Evolutionary conservation across 2,113 vertebrate genomes (phyloP).

Genomic region (Phylloscopus trochiloides): DNA sequence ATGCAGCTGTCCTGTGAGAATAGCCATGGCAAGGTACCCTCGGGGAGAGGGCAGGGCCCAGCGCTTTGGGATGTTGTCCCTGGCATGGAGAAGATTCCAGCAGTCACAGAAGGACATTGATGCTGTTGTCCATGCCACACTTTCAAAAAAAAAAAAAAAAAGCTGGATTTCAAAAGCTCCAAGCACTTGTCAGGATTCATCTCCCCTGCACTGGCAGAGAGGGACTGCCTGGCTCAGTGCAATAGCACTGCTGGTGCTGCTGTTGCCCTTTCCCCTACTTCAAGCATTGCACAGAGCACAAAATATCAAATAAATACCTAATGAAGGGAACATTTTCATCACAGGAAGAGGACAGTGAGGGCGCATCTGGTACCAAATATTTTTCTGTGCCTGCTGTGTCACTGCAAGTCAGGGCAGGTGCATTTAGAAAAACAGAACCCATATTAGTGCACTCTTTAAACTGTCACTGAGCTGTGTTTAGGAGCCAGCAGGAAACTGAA

Average conservation of each 20-base stretch:
- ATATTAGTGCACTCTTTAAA: background rate
- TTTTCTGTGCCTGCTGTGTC: background rate
- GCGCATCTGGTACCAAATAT: background rate
- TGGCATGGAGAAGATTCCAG: background rate
- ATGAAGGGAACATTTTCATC: background rate
- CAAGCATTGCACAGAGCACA: background rate
- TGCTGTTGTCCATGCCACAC: background rate
- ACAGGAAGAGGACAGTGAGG: background rate
- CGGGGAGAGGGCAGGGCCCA: background rate
- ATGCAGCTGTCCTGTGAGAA: accelerated
- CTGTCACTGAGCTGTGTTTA: background rate
- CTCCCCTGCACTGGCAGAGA: background rate
- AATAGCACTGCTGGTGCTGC: background rate
- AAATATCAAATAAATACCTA: background rate
- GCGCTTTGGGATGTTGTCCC: background rate
- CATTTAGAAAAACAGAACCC: conserved; percentile 13
- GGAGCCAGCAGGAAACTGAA: conserved; percentile 48
- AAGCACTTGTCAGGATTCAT: background rate
- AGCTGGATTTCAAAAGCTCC: background rate
- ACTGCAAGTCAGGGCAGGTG: conserved; percentile 12
- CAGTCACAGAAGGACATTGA: background rate
- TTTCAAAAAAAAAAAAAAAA: background rate
- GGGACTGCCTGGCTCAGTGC: background rate
- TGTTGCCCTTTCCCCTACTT: background rate
- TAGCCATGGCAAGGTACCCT: background rate